Base-by-base conservation (phyloP, 2,797 vertebrate species). In the Brachymystax lenok region DNA sequence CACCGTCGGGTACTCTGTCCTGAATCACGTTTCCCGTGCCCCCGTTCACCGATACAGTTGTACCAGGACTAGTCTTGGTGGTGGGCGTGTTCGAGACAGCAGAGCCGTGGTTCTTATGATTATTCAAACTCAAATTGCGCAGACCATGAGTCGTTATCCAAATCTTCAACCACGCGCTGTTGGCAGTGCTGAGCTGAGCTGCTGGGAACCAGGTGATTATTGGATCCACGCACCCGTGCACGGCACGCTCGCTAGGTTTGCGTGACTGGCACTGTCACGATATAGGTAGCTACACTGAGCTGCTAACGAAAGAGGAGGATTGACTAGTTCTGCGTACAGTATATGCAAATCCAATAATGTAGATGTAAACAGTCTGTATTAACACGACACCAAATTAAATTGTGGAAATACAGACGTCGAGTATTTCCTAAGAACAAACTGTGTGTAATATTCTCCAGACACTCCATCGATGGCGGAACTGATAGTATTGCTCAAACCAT, bases 231-330 rank as follows among this genome's bases (percentile, higher is more conserved):
- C 27, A 61, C 59, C n/a, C 59, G 21, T 61, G 59, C 8, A 61
- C 59, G 8, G n/a, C 59, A 21, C 59, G 59, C 59, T 21, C 19
- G 63, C 24, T 67, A 33, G 14, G 28, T 33, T 13, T 67, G 28
- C 64, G 64, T 67, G 64, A 67, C 64, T 67, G 64, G 27, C 64
- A 67, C 27, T 67, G 28, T 67, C 64, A 33, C 33, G n/a, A 33
- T 33, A 67, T 5, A 33, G 14, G 24, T 19, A 67, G 28, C 12
- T 24, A 28, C 28, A 16, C 5, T 8, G 8, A 67, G 28, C 64
- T 67, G 64, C 64, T 17, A 67, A 33, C 64, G 27, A 24, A 19
- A 28, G 28, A 28, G 28, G 28, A 67, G 27, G 3, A 33, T 30
- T 33, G 16, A 67, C 28, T 33, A 24, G 1, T 33, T 17, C 4